Conservation (phyloP, 37 sponge, comb jelly and placozoan species). For the Agelas oroides region DNA sequence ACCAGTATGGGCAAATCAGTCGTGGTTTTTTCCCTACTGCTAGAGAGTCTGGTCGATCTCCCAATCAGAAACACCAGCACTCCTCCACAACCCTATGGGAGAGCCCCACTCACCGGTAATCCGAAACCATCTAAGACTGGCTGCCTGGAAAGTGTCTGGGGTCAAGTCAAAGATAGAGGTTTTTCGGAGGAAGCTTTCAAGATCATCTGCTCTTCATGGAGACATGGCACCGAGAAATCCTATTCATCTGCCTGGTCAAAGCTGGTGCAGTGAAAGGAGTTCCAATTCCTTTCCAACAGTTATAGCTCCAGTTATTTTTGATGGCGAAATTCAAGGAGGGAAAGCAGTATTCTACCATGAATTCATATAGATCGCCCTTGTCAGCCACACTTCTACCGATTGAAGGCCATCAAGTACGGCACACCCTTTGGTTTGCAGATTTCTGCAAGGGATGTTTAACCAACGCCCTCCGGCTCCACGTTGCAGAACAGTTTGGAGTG, state of each 20-base stretch:
- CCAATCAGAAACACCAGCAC: not conserved
- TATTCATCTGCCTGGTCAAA: slow-evolving; percentile 8
- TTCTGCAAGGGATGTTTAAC: not conserved
- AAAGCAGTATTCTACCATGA: slow-evolving; percentile 5
- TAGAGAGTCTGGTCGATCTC: not conserved
- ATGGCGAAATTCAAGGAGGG: not conserved
- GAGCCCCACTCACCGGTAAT: not conserved
- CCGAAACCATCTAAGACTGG: not conserved
- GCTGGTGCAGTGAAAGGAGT: slow-evolving; percentile 8
- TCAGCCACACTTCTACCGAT: slow-evolving; percentile 8
- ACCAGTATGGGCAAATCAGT: not conserved
- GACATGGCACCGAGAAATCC: not conserved
- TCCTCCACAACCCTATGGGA: not conserved
- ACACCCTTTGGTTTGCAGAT: not conserved
- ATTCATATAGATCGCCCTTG: not conserved
- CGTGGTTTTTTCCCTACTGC: not conserved
- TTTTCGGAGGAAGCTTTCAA: slow-evolving; percentile 17
- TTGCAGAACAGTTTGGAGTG: too few relatives aligned
- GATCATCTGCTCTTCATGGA: slow-evolving; percentile 25
- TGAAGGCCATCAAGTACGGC: not conserved
- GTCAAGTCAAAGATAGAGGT: not conserved
- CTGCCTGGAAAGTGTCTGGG: slow-evolving; percentile 45
- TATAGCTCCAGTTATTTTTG: not conserved
- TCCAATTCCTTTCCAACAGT: slow-evolving; percentile 9
- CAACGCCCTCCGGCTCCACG: too few relatives aligned